Evolutionary conservation across 2,113 vertebrate species (phyloP).

Genomic region (Rhabdomys dilectus): DNA sequence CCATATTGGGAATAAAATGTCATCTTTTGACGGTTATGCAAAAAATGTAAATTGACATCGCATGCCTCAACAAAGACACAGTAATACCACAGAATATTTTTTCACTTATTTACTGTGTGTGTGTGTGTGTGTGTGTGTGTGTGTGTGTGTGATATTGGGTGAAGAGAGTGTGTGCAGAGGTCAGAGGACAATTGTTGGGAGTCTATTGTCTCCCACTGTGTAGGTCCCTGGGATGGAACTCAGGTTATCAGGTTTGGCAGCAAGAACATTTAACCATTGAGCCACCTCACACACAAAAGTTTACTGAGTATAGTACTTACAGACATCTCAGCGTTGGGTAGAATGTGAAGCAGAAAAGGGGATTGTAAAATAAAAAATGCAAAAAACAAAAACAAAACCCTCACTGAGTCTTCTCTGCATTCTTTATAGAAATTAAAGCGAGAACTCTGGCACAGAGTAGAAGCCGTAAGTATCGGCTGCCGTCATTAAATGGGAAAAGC

Average conservation of each 20-base stretch:
- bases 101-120: neutral
- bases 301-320: slow-evolving; percentile 18
- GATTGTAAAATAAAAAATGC: slow-evolving; percentile 14
- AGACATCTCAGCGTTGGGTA: neutral
- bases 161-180: no score
- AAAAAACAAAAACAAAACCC: neutral
- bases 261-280: neutral
- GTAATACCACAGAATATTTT: neutral
- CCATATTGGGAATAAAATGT: slow-evolving; percentile 39
- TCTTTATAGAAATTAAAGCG: neutral
- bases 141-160: neutral
- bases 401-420: neutral
- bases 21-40: slow-evolving; percentile 50
- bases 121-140: neutral
- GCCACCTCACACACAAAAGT: neutral
- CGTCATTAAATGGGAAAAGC: neutral
- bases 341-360: slow-evolving; percentile 12
- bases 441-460: neutral
- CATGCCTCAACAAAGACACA: slow-evolving; percentile 20
- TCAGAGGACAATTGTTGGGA: neutral
- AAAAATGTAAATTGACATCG: slow-evolving; percentile 42
- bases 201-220: neutral
- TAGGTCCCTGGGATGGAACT: neutral
- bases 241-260: neutral
- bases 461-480: neutral